A percentile compares a stretch with the other conserved stretches of the same genome.
These are phyloP conservation scores for Spialia ferax DNA, from an alignment of 2,888 invertebrate genomes.

Conservation along the genomic window DNA sequence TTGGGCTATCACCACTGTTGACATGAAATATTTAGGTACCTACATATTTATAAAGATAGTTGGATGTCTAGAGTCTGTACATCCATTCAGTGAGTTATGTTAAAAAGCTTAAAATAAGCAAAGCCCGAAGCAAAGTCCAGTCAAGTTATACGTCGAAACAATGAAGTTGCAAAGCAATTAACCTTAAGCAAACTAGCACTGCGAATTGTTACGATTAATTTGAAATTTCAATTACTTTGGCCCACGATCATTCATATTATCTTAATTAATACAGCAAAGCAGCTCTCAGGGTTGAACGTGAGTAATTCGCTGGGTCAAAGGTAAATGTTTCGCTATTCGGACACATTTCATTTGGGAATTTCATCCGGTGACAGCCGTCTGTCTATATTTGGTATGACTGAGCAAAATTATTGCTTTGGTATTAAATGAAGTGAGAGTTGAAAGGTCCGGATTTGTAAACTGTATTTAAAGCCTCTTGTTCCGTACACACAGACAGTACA, in stretches of 20 bases:
- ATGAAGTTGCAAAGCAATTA: constrained; percentile 43
- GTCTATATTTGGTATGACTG: neutral
- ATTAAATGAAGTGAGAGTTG: too few species aligned
- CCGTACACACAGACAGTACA: too few species aligned
- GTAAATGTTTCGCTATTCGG: constrained; percentile 16
- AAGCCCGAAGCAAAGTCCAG: too few species aligned
- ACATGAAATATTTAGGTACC: too few species aligned
- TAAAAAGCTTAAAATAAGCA: too few species aligned
- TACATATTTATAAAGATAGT: too few species aligned
- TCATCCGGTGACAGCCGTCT: neutral
- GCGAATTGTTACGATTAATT: constrained; percentile 48
- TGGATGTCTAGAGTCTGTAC: too few species aligned
- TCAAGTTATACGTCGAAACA: constrained; percentile 35
- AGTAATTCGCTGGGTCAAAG: constrained; percentile 45
- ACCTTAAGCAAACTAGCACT: constrained; percentile 44
- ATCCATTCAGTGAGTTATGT: too few species aligned
- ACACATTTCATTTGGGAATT: constrained; percentile 12
- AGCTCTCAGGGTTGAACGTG: constrained; percentile 46
- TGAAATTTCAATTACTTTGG: constrained; percentile 50
- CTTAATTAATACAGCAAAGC: constrained; percentile 50
- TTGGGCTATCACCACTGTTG: too few species aligned
- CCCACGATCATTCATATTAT: constrained; percentile 47
- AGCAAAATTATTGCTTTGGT: too few species aligned
- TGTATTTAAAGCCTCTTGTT: too few species aligned
- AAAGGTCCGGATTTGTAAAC: too few species aligned